Conservation (phyloP, 2,888 invertebrate species). For the Meiosimyza decipiens region DNA sequence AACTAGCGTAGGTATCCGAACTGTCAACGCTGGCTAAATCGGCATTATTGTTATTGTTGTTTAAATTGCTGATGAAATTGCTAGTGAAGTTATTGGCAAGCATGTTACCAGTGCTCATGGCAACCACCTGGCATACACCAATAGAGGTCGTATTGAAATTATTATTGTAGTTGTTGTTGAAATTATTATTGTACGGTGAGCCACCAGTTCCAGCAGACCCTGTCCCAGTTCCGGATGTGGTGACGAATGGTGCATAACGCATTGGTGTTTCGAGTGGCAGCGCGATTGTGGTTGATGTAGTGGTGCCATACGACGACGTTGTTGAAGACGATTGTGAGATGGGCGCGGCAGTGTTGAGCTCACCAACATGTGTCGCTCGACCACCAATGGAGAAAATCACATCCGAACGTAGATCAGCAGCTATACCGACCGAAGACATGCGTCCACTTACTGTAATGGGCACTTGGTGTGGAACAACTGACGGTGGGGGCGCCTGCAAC, state of each 20-base stretch:
- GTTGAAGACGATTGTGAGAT: slow-evolving; percentile 61
- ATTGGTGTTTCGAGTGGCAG: slow-evolving; percentile 63
- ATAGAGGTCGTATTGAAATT: slow-evolving; percentile 61
- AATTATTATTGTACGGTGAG: slow-evolving; percentile 52
- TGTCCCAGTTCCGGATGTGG: slow-evolving; percentile 46
- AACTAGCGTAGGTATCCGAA: slow-evolving; percentile 96
- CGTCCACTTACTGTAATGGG: slow-evolving; percentile 27
- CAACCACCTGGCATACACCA: slow-evolving; percentile 50
- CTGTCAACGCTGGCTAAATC: slow-evolving; percentile 75
- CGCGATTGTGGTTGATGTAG: slow-evolving; percentile 64
- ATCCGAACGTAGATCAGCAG: slow-evolving; percentile 44
- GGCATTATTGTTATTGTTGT: slow-evolving; percentile 66
- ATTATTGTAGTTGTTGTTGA: slow-evolving; percentile 64
- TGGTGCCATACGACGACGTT: slow-evolving; percentile 64
- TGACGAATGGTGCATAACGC: slow-evolving; percentile 58
- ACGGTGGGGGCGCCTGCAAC: slow-evolving; percentile 49
- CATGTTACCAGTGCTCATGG: slow-evolving; percentile 48
- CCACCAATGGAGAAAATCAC: slow-evolving; percentile 43
- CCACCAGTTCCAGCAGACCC: slow-evolving; percentile 34
- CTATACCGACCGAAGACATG: slow-evolving; percentile 34
- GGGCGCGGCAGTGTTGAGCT: slow-evolving; percentile 44
- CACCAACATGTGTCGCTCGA: slow-evolving; percentile 21
- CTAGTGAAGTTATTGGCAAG: slow-evolving; percentile 53
- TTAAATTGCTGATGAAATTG: slow-evolving; percentile 59
- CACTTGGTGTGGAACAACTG: slow-evolving; percentile 10